These are phyloP conservation scores for Dynastes tityus DNA, from an alignment of 2,888 invertebrate genomes.

Conservation along the genomic window DNA sequence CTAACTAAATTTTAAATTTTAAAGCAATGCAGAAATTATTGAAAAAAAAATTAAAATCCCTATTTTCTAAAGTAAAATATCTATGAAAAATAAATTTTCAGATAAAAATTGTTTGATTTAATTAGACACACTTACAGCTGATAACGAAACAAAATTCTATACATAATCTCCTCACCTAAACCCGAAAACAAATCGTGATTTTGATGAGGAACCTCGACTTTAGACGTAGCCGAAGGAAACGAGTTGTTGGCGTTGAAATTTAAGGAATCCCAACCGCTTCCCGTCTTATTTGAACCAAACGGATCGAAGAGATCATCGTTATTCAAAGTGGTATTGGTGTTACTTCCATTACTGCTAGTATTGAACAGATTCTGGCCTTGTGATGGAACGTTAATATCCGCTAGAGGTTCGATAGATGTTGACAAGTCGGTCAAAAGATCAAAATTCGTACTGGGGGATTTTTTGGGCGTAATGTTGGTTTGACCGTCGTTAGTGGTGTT, in stretches of 20 bases:
- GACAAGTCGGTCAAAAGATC: constrained; percentile 74
- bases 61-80: too few relatives aligned
- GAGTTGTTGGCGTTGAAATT: constrained; percentile 59
- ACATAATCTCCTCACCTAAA: constrained; percentile 34
- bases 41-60: too few relatives aligned
- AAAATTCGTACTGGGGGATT: constrained; percentile 71
- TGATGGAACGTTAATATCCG: not conserved
- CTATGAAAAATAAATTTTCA: too few relatives aligned
- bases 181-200: constrained; percentile 84
- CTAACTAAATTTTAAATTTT: too few relatives aligned
- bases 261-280: constrained; percentile 10
- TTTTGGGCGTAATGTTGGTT: constrained; percentile 61
- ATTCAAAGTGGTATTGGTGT: not conserved
- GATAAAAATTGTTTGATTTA: too few relatives aligned
- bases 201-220: constrained; percentile 69
- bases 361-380: not conserved
- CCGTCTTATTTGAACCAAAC: constrained; percentile 73
- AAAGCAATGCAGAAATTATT: too few relatives aligned
- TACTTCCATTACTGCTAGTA: constrained; percentile 15
- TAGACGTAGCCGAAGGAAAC: constrained; percentile 71
- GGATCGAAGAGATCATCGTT: constrained; percentile 76
- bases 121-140: too few relatives aligned
- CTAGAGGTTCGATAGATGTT: not conserved
- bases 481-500: constrained; percentile 48
- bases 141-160: too few relatives aligned